Base-by-base conservation (phyloP, 2,888 invertebrate genomes). In the Euclidia mi region DNA sequence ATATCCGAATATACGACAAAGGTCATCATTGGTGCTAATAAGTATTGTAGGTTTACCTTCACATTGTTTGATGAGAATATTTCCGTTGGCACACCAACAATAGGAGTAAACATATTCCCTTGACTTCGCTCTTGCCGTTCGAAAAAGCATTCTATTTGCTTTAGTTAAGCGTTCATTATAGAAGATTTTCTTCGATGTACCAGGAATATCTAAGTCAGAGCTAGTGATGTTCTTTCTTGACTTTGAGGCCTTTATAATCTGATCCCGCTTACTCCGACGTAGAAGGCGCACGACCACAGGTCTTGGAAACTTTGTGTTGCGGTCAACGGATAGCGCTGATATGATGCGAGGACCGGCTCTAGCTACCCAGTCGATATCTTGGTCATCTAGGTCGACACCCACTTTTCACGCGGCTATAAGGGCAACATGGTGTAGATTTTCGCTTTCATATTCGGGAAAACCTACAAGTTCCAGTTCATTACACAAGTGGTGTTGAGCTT, bases 231-330 rank as follows among this genome's bases (percentile, higher is more conserved):
- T 65, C 47, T 49, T 56, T 37, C 69, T 50, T 6, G 56, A 28
- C 51, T 56, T 75, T 0, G 70, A 53, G 6, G 71, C 66, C 28
- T 60, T 67, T 0, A 75, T 9, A 1, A 75, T 14, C 2, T 67
- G 51, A 15, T 67, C 67, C 11, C 66, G 49, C 38, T 63, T 71
- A 0, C 31, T 17, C 38, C 56, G 20, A 4, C 20, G 20, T 20
- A 20, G 4, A 2, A 20, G 2, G 4, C 20, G 20, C 2, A 20
- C 4, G 48, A 6, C 71, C 53, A 71, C 38, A 1, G 67, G 67
- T 1, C 67, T 64, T 2, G 66, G 52, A 1, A 43, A 9, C n/a
- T 28, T 35, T 2, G 20, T 12, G 7, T 35, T 32, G 9, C 17
- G 20, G 20, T 47, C 56, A 10, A 18, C 35, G 12, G 28, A 17